Conservation (phyloP, 1,140 invertebrate genomes). For the Musca domestica region DNA sequence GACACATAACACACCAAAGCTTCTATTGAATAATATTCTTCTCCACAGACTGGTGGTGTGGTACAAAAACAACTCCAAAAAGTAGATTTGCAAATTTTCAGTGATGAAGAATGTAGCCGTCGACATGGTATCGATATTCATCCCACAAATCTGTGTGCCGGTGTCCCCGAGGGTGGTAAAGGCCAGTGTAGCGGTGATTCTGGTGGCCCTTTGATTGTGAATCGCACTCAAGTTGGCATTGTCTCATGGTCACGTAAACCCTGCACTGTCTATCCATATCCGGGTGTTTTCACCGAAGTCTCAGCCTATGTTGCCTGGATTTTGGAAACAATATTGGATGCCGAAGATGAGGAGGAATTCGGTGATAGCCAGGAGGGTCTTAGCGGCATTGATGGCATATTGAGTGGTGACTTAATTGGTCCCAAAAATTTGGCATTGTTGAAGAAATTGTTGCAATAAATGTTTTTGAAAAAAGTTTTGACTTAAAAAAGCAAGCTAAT, state of each 20-base stretch:
- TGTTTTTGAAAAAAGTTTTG: too few relatives aligned
- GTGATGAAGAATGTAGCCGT: constrained; percentile 44
- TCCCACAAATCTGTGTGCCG: constrained; percentile 50
- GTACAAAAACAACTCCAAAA: constrained; percentile 47
- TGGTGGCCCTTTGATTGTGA: constrained; percentile 52
- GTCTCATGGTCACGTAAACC: constrained; percentile 56
- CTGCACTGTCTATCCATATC: constrained; percentile 52
- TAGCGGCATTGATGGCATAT: constrained; percentile 19
- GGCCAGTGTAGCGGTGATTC: constrained; percentile 56
- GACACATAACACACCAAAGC: background rate
- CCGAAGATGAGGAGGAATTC: constrained; percentile 18
- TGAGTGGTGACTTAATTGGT: constrained; percentile 22
- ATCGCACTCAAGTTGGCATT: constrained; percentile 52
- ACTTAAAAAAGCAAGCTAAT: too few relatives aligned
- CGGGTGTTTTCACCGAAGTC: constrained; percentile 57
- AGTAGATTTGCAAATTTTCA: constrained; percentile 47
- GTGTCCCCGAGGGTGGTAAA: constrained; percentile 49
- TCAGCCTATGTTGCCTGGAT: constrained; percentile 56
- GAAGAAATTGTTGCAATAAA: background rate
- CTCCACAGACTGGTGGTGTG: constrained; percentile 44
- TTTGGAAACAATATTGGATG: constrained; percentile 12
- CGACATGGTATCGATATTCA: constrained; percentile 40
- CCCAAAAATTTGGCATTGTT: background rate
- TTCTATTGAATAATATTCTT: background rate
- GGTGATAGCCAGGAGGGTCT: constrained; percentile 11